These are phyloP conservation scores for Loripinus fragilis DNA, from an alignment of 2,888 invertebrate genomes.

Conservation along the genomic window DNA sequence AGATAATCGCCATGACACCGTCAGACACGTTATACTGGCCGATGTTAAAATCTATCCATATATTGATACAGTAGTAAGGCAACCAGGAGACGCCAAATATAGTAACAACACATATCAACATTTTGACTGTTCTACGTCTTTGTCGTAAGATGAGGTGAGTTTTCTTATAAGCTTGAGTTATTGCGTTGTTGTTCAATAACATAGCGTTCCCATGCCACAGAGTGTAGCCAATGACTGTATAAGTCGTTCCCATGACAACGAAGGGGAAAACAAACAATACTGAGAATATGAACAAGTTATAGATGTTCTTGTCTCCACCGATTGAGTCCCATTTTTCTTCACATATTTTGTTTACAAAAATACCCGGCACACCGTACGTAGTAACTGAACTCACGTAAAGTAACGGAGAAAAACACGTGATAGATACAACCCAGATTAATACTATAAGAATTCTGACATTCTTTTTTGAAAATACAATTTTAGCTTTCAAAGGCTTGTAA, in stretches of 20 bases:
- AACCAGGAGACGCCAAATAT: conserved; percentile 75
- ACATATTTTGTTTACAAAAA: conserved; percentile 66
- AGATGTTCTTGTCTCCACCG: conserved; percentile 64
- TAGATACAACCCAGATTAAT: conserved; percentile 68
- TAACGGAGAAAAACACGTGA: conserved; percentile 68
- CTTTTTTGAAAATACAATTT: conserved; percentile 65
- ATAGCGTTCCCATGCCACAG: conserved; percentile 67
- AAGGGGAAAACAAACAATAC: conserved; percentile 69
- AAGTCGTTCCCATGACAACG: conserved; percentile 68
- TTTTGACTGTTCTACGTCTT: conserved; percentile 71
- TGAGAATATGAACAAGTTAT: conserved; percentile 69
- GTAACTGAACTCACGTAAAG: conserved; percentile 67
- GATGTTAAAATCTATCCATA: conserved; percentile 74
- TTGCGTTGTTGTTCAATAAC: conserved; percentile 41
- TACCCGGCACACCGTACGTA: conserved; percentile 53
- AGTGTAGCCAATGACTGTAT: conserved; percentile 67
- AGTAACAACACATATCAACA: conserved; percentile 70
- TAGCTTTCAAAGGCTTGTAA: conserved; percentile 69
- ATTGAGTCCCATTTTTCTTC: conserved; percentile 66
- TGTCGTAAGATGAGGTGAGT: conserved; percentile 65
- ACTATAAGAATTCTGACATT: conserved; percentile 67
- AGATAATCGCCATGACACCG: conserved; percentile 23
- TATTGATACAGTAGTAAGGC: conserved; percentile 76
- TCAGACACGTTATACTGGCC: too few relatives aligned
- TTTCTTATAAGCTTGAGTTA: conserved; percentile 48